Evolutionary conservation across 2,113 vertebrate species (phyloP).

Genomic region (Ptilorrhoa leucosticta): DNA sequence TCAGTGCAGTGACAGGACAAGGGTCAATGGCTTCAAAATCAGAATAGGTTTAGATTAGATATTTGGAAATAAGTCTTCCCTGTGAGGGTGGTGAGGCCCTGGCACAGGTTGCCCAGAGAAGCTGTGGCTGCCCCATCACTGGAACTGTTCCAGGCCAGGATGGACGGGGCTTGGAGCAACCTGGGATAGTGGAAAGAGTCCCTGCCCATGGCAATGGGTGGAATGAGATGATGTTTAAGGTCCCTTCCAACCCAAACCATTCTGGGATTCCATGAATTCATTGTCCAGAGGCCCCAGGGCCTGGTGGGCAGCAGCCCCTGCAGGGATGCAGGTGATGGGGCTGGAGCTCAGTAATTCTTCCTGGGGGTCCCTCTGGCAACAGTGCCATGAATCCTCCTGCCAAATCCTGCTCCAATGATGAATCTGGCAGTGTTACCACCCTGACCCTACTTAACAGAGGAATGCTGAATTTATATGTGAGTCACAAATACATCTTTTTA

Average conservation of each 20-base stretch:
- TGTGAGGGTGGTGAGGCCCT: not conserved
- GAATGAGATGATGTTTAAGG: not conserved
- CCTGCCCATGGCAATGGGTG: not conserved
- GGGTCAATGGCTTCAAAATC: not conserved
- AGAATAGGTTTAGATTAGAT: not conserved
- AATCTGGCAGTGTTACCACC: not conserved
- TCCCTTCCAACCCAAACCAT: not conserved
- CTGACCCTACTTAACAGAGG: not conserved
- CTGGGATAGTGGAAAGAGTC: accelerated
- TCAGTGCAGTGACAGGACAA: not conserved
- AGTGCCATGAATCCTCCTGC: not conserved
- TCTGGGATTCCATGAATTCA: not conserved
- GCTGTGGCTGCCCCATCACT: not conserved
- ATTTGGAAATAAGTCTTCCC: too few species aligned
- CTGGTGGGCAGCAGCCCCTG: not conserved
- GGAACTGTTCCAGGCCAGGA: accelerated
- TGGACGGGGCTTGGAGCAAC: accelerated
- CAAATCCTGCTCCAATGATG: not conserved
- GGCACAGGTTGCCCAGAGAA: not conserved
- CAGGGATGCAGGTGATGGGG: not conserved
- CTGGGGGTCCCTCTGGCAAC: not conserved
- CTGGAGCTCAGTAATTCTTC: not conserved
- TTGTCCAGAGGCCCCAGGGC: not conserved
- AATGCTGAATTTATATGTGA: constrained; percentile 65
- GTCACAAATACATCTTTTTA: constrained; percentile 67